These are phyloP conservation scores for Dendrophyllia cribrosa DNA, from an alignment of 64 coral and sea anemone genomes.

Conservation along the genomic window DNA sequence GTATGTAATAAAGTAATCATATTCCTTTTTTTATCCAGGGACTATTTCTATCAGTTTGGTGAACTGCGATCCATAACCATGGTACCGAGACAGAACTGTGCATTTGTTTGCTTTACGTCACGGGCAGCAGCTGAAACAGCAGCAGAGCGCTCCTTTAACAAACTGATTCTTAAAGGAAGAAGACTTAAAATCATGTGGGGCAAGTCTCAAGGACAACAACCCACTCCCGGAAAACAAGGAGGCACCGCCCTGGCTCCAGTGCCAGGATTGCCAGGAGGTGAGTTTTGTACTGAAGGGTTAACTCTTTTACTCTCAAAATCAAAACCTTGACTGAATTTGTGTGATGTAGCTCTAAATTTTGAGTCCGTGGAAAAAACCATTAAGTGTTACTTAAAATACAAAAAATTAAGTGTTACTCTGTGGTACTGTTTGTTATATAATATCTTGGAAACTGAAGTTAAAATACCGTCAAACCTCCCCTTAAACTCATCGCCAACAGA, in stretches of 20 bases:
- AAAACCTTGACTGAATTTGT: no score
- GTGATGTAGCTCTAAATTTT: no score
- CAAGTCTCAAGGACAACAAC: constrained; percentile 92
- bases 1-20: no score
- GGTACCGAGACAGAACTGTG: constrained; percentile 99
- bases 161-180: constrained; percentile 95
- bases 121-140: constrained; percentile 91
- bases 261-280: constrained; percentile 96
- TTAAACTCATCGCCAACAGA: no score
- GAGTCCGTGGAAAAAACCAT: no score
- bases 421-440: no score
- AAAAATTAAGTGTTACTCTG: no score
- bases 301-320: background rate
- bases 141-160: constrained; percentile 93
- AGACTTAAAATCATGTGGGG: constrained; percentile 99
- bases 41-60: constrained; percentile 99
- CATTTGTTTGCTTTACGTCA: constrained; percentile 95
- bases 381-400: no score
- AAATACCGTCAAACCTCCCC: no score
- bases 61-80: constrained; percentile 97
- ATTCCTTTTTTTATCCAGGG: constrained; percentile 48
- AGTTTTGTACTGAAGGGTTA: background rate
- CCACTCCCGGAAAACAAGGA: constrained; percentile 69
- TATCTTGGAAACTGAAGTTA: no score
- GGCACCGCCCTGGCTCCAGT: constrained; percentile 84